These are phyloP conservation scores for Anguilla marmorata DNA, from an alignment of 2,797 vertebrate species.

Conservation along the genomic window DNA sequence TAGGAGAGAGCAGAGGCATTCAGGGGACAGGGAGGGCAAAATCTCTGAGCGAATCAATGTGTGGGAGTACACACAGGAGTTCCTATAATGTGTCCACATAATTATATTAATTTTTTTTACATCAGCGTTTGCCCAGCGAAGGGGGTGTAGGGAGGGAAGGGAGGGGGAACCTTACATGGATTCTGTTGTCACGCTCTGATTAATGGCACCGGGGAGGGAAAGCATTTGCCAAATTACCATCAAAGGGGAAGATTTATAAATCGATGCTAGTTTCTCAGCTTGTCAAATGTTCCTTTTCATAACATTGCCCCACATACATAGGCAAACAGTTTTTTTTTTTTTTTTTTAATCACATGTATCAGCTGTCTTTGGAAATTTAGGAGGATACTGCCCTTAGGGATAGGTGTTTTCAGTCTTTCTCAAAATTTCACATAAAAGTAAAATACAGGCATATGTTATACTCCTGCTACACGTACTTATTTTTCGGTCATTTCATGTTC, in stretches of 20 bases:
- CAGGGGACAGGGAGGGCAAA: neutral
- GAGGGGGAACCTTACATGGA: neutral
- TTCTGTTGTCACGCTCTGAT: neutral
- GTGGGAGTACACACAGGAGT: neutral
- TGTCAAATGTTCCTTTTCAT: neutral
- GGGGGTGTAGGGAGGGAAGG: neutral
- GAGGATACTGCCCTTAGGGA: neutral
- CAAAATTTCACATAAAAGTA: neutral
- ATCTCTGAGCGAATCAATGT: neutral
- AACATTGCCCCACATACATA: neutral
- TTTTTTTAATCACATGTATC: neutral
- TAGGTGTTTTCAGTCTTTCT: neutral
- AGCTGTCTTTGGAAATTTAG: neutral
- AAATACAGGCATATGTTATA: neutral
- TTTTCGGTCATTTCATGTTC: neutral
- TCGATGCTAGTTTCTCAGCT: neutral
- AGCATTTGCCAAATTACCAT: neutral
- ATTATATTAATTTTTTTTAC: neutral
- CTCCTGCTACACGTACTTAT: neutral
- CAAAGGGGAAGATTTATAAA: conserved; percentile 1
- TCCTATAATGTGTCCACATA: neutral
- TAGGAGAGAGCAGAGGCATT: neutral
- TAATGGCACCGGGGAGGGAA: neutral
- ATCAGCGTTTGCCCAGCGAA: neutral
- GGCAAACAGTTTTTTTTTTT: neutral